These are phyloP conservation scores for Prionailurus viverrinus DNA, from an alignment of 2,113 vertebrate species.

Conservation along the genomic window DNA sequence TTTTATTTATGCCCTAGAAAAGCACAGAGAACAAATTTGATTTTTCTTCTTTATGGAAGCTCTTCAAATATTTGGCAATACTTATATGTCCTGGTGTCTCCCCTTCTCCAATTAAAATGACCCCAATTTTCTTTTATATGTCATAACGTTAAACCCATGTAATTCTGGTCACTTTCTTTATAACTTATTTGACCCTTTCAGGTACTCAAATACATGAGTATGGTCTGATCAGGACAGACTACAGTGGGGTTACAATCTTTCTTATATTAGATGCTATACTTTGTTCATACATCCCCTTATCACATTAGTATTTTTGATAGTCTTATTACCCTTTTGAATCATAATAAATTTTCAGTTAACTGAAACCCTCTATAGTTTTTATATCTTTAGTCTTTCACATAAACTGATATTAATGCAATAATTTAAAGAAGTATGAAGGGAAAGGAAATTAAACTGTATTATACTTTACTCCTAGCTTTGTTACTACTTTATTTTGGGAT, in stretches of 20 bases:
- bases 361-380: not conserved
- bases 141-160: not conserved
- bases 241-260: not conserved
- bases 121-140: not conserved
- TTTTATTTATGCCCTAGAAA: slow-evolving; percentile 39
- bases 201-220: not conserved
- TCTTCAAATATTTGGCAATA: slow-evolving; percentile 4
- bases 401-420: slow-evolving; percentile 3
- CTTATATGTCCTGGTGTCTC: not conserved
- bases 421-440: not conserved
- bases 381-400: not conserved
- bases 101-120: slow-evolving; percentile 7
- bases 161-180: not conserved
- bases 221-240: not conserved
- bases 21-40: not conserved
- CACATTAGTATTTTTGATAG: slow-evolving; percentile 1
- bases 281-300: not conserved
- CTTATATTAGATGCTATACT: not conserved
- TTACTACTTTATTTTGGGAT: not conserved
- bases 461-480: not conserved
- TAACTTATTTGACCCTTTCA: not conserved
- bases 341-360: slow-evolving; percentile 2
- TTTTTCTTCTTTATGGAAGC: not conserved
- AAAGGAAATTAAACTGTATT: not conserved
- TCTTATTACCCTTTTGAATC: not conserved